These are phyloP conservation scores for Cyclargus thomasi DNA, from an alignment of 1,140 invertebrate genomes.

Conservation along the genomic window DNA sequence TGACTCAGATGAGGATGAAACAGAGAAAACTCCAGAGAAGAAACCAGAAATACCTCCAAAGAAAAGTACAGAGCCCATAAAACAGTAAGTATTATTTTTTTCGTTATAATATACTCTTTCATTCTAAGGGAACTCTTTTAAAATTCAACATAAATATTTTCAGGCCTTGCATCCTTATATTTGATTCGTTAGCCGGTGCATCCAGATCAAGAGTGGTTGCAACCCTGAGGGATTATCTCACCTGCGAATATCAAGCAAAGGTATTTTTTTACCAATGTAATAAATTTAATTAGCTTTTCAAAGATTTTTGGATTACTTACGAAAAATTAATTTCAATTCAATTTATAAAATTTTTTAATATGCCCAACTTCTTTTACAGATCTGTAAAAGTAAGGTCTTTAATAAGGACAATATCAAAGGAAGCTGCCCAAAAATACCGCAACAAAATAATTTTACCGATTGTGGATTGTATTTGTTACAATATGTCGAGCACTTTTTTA, in stretches of 20 bases:
- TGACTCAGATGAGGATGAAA: constrained; percentile 81
- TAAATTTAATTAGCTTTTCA: too few relatives aligned
- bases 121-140: neutral
- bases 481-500: constrained; percentile 97
- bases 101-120: too few relatives aligned
- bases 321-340: too few relatives aligned
- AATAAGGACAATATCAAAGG: constrained; percentile 89
- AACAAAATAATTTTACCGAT: constrained; percentile 97
- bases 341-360: too few relatives aligned
- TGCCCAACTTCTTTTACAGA: constrained; percentile 52
- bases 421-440: constrained; percentile 90
- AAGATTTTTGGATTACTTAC: too few relatives aligned
- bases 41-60: constrained; percentile 46
- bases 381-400: constrained; percentile 78
- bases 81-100: constrained; percentile 72
- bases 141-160: constrained; percentile 40
- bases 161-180: constrained; percentile 94
- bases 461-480: constrained; percentile 97
- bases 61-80: constrained; percentile 71
- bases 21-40: constrained; percentile 66
- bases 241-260: constrained; percentile 91
- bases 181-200: constrained; percentile 92
- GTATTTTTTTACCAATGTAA: constrained; percentile 40
- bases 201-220: constrained; percentile 88
- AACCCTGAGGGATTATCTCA: constrained; percentile 91